Conservation (phyloP, 2,113 vertebrate species). For the Rhabdornis inornatus region DNA sequence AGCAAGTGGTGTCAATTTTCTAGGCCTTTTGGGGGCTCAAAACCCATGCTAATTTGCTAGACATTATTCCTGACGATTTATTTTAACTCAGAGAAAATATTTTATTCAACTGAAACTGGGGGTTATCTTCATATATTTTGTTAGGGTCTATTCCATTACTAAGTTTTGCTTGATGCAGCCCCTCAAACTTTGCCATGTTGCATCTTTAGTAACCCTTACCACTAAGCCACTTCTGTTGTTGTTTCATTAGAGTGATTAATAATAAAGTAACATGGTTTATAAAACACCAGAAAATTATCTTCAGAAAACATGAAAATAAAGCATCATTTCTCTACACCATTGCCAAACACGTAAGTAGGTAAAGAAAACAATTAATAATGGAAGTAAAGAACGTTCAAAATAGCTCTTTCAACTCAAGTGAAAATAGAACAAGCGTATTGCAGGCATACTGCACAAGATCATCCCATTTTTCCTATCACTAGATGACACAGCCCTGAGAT, state of each 20-base stretch:
- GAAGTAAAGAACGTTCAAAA: background rate
- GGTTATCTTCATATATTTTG: background rate
- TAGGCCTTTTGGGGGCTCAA: background rate
- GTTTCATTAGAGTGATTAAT: background rate
- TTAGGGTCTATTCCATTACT: background rate
- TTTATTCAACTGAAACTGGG: background rate
- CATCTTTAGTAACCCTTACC: background rate
- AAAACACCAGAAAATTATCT: background rate
- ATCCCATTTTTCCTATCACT: background rate
- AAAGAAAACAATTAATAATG: background rate
- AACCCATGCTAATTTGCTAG: background rate
- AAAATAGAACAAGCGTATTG: background rate
- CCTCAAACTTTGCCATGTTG: background rate
- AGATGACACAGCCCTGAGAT: background rate
- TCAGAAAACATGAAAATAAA: background rate
- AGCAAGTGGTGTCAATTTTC: background rate
- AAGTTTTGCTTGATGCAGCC: background rate
- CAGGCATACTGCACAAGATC: background rate
- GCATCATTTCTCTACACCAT: background rate
- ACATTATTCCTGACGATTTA: background rate
- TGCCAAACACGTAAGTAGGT: background rate
- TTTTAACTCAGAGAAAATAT: background rate
- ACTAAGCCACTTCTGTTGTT: background rate
- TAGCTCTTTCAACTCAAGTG: background rate
- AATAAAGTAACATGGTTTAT: background rate